A percentile compares a stretch with the other conserved stretches of the same genome.
Evolutionary conservation across 2,888 invertebrate species (phyloP).

Genomic region (Phymatocera aterrima): DNA sequence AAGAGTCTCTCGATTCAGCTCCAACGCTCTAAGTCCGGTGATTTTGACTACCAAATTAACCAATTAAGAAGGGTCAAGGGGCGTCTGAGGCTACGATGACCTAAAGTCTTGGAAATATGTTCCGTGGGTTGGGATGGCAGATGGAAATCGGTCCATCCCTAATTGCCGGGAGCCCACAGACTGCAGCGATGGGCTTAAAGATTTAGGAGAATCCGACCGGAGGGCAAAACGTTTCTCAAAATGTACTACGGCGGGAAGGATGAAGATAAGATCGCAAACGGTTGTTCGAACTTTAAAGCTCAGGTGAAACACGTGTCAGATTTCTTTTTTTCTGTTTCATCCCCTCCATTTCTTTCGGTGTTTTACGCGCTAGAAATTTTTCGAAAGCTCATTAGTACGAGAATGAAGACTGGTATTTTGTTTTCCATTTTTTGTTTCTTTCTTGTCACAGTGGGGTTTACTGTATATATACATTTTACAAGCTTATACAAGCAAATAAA

Average conservation of each 20-base stretch:
- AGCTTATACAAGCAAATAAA: too few species aligned
- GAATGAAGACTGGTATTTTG: too few species aligned
- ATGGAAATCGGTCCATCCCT: slow-evolving; percentile 42
- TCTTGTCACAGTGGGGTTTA: too few species aligned
- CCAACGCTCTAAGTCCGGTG: background rate
- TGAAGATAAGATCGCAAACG: slow-evolving; percentile 17
- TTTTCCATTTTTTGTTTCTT: too few species aligned
- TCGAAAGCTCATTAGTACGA: too few species aligned
- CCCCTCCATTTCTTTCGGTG: too few species aligned
- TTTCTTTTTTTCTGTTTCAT: too few species aligned
- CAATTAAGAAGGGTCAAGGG: slow-evolving; percentile 43
- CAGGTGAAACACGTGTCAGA: background rate
- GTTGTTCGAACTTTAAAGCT: slow-evolving; percentile 29
- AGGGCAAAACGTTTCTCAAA: slow-evolving; percentile 30
- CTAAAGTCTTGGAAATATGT: slow-evolving; percentile 30
- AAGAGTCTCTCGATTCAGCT: slow-evolving; percentile 7
- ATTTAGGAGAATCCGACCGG: slow-evolving; percentile 28
- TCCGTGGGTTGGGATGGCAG: slow-evolving; percentile 3
- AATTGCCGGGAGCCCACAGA: slow-evolving; percentile 32
- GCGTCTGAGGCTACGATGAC: slow-evolving; percentile 18
- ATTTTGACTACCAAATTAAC: slow-evolving; percentile 41
- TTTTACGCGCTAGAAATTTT: too few species aligned
- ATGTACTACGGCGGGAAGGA: slow-evolving; percentile 1
- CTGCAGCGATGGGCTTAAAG: background rate
- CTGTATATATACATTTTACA: too few species aligned